phyloP scores from a whole-genome alignment of 1,140 invertebrate species.

The Asobara japonica region DNA sequence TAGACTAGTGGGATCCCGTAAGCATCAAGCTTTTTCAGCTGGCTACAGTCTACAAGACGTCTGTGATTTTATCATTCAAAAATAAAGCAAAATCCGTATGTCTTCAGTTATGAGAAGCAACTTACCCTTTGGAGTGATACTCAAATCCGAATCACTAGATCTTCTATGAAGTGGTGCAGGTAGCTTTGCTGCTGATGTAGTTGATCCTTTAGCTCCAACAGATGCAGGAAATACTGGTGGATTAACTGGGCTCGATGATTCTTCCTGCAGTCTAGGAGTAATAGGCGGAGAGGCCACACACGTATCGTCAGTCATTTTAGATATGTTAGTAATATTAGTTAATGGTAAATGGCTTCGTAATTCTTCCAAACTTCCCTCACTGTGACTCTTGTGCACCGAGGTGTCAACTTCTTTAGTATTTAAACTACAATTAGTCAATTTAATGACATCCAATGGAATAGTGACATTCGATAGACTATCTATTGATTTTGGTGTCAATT shows the following conservation, averaged over 20 bases:
- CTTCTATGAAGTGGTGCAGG: constrained; percentile 74
- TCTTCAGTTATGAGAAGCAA: constrained; percentile 13
- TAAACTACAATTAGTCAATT: constrained; percentile 17
- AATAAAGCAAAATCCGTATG: background rate
- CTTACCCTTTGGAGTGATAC: constrained; percentile 91
- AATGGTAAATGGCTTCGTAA: constrained; percentile 35
- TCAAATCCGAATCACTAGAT: constrained; percentile 93
- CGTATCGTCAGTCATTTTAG: constrained; percentile 64
- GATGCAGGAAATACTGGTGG: constrained; percentile 41
- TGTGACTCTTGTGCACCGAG: constrained; percentile 41
- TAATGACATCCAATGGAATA: background rate
- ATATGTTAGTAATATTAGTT: constrained; percentile 55
- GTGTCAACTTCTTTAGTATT: constrained; percentile 25
- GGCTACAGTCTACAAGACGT: background rate
- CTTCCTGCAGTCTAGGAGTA: constrained; percentile 57
- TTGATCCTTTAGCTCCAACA: constrained; percentile 52
- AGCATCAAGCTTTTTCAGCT: background rate
- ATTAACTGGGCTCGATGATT: constrained; percentile 47
- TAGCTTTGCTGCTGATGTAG: constrained; percentile 68
- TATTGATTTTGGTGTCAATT: background rate
- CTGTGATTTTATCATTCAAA: constrained; percentile 7
- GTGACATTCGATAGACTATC: background rate
- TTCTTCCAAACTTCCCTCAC: constrained; percentile 43
- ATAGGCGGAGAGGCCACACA: constrained; percentile 61
- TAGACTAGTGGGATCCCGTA: background rate